Conservation (phyloP, 2,888 invertebrate genomes). For the Temnothorax unifasciatus region DNA sequence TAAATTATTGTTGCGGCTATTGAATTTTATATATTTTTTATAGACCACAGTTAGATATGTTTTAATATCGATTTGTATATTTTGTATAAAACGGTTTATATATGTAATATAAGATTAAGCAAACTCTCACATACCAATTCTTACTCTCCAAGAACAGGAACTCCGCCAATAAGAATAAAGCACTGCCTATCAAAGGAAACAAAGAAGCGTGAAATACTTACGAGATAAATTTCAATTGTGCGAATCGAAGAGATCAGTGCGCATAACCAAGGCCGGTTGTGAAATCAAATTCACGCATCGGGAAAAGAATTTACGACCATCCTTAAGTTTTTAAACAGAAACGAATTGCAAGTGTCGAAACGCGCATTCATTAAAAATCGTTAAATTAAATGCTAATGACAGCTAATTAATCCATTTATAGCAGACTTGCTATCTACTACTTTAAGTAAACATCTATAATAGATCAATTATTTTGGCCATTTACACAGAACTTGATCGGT, state of each 20-base stretch:
- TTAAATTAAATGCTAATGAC: background rate
- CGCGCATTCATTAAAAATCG: background rate
- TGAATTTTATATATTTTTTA: background rate
- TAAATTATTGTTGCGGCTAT: background rate
- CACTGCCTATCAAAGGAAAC: conserved; percentile 90
- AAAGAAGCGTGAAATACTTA: conserved; percentile 46
- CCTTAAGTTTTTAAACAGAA: background rate
- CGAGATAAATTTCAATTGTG: background rate
- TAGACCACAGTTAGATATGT: background rate
- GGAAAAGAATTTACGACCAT: background rate
- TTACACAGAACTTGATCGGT: background rate
- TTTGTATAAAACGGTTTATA: conserved; percentile 3
- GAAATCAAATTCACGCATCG: background rate
- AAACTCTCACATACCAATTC: conserved; percentile 89
- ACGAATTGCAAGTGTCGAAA: background rate
- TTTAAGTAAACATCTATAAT: background rate
- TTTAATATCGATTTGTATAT: background rate
- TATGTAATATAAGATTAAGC: background rate
- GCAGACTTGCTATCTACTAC: background rate
- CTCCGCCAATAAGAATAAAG: conserved; percentile 98
- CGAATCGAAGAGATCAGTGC: conserved; percentile 24
- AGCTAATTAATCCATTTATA: background rate
- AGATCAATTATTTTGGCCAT: background rate
- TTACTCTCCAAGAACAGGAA: conserved; percentile 97
- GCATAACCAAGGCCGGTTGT: background rate